Conservation (phyloP, 1,140 invertebrate species). For the Agraylea sexmaculata region DNA sequence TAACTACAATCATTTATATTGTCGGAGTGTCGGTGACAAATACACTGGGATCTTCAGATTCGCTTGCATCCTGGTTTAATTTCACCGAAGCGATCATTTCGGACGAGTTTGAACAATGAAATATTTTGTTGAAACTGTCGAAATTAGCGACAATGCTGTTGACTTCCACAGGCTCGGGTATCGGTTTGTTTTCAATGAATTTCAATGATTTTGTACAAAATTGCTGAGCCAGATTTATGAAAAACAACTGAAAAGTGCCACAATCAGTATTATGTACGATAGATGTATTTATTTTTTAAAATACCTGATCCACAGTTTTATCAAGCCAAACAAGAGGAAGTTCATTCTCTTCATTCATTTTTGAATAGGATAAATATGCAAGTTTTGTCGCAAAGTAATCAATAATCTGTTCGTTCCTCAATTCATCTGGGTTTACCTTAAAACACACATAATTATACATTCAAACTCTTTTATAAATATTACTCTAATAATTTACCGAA, state of each 20-base stretch:
- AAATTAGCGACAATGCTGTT: constrained; percentile 12
- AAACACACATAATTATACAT: not conserved
- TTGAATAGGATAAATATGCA: constrained; percentile 6
- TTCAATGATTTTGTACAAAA: constrained; percentile 7
- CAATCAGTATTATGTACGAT: not conserved
- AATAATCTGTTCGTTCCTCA: not conserved
- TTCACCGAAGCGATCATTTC: constrained; percentile 7
- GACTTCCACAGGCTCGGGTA: constrained; percentile 5
- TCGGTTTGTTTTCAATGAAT: not conserved
- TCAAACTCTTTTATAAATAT: not conserved
- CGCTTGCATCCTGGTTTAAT: not conserved
- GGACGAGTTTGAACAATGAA: not conserved
- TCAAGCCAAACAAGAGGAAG: constrained; percentile 9
- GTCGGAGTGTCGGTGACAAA: not conserved
- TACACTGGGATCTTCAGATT: not conserved
- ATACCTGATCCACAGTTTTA: constrained; percentile 11
- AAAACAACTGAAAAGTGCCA: constrained; percentile 10
- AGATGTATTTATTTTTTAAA: not conserved
- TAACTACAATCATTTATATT: not conserved
- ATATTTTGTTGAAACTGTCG: constrained; percentile 3
- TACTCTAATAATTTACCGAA: constrained; percentile 1
- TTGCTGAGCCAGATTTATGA: constrained; percentile 10
- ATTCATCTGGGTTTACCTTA: not conserved
- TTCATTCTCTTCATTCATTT: constrained; percentile 4
- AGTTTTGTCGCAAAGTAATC: constrained; percentile 8